phyloP scores from a whole-genome alignment of 2,113 vertebrate genomes.

The Austrofundulus limnaeus region DNA sequence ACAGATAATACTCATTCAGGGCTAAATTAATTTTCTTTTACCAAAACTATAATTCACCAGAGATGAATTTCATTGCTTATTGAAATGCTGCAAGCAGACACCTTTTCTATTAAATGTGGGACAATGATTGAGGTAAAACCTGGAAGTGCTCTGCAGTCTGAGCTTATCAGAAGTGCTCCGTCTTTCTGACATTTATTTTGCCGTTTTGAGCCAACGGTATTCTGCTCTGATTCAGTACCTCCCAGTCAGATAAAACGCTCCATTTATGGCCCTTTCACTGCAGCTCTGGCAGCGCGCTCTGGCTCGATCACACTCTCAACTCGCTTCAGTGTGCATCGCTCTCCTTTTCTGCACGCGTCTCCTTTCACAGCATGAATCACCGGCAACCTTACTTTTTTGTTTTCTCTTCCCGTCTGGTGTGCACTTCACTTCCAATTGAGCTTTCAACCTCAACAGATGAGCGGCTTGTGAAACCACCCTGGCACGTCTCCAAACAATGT shows the following conservation, averaged over 20 bases:
- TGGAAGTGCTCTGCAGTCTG: conserved; percentile 29
- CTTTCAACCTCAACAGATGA: conserved; percentile 47
- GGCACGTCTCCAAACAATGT: conserved; percentile 33
- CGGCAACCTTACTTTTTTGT: conserved; percentile 28
- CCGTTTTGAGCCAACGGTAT: conserved; percentile 48
- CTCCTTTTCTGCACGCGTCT: conserved; percentile 26
- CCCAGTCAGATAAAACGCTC: conserved; percentile 64
- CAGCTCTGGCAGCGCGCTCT: conserved; percentile 54
- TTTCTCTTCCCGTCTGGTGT: conserved; percentile 20
- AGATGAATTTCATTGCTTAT: not conserved
- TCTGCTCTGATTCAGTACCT: conserved; percentile 56
- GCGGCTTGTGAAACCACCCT: conserved; percentile 35
- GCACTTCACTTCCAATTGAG: conserved; percentile 48
- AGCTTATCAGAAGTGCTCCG: conserved; percentile 52
- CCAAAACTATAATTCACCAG: conserved; percentile 2
- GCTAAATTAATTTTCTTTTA: not conserved
- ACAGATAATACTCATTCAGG: not conserved
- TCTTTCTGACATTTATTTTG: conserved; percentile 65
- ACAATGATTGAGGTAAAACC: conserved; percentile 56
- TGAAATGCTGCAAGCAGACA: conserved; percentile 20
- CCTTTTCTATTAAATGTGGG: conserved; percentile 37
- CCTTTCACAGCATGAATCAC: conserved; percentile 46
- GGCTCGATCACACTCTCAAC: conserved; percentile 41
- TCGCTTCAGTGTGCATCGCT: conserved; percentile 36
- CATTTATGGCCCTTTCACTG: conserved; percentile 71